Evolutionary conservation across 1,140 invertebrate genomes (phyloP), one percentile per base, ranked within the genome.

Genomic region (Lordiphosa stackelbergi): DNA sequence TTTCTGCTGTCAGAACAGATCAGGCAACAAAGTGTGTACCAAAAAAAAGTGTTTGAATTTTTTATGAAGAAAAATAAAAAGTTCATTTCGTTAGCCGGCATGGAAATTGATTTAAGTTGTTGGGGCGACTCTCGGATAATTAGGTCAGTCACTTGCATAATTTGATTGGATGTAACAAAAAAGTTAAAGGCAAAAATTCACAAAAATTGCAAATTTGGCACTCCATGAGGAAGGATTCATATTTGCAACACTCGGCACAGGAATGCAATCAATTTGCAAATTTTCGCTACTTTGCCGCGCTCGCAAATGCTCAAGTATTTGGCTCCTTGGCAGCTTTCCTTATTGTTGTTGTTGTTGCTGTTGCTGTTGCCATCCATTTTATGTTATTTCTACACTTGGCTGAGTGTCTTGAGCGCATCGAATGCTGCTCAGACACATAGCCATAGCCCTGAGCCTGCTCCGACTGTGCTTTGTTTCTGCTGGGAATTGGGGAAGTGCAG

Each of bases 181-280:
- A 8, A 45, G 22, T 5, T 24, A 24, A 24, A 6, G 22, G 22
- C 22, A 45, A 31, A 24, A 46, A 46, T 13, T 70, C 53, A 31
- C 24, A 9, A 51, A 61, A 49, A 47, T 45, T 54, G 48, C 48
- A 62, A 62, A 61, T 66, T 64, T 58, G 45, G 55, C 10, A 31
- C 7, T 31, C 28, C 28, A 7, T 48, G 63, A 52, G 48, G 42
- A 53, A 57, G 71, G 52, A 64, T 70, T 61, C 51, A 59, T 66
- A 38, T 48, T 59, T 48, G 49, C 54, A 40, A 45, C 58, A 43
- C 13, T 12, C 36, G 16, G 75, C 77, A 79, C 72, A 77, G 81
- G 81, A 85, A 85, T 85, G 81, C 81, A 85, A 85, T 85, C 81
- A 85, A 85, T 85, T 85, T 85, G 81, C 81, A 85, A 85, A 85